Evolutionary conservation across 2,888 invertebrate genomes (phyloP).

Genomic region (Heteromurus nitidus): DNA sequence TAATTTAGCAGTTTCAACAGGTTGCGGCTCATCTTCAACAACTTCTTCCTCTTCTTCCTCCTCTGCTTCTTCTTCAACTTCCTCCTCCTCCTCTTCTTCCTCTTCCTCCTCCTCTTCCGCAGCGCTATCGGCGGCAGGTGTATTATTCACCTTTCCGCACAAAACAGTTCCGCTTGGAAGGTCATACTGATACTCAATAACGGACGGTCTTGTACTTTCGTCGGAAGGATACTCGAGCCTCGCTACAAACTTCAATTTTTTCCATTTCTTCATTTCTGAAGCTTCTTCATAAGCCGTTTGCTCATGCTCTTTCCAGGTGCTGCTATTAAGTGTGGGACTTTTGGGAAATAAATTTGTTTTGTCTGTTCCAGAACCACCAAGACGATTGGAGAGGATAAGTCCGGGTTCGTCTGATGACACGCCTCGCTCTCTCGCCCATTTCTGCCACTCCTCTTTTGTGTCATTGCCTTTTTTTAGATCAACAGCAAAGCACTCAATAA

Average conservation of each 20-base stretch:
- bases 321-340: slow-evolving; percentile 36
- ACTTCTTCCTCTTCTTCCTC: slow-evolving; percentile 34
- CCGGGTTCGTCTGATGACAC: slow-evolving; percentile 52
- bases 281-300: slow-evolving; percentile 55
- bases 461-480: slow-evolving; percentile 61
- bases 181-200: slow-evolving; percentile 64
- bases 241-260: slow-evolving; percentile 58
- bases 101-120: slow-evolving; percentile 50
- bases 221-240: slow-evolving; percentile 64
- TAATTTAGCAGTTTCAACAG: background rate
- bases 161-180: slow-evolving; percentile 62
- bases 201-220: slow-evolving; percentile 57
- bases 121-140: background rate
- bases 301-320: slow-evolving; percentile 62
- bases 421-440: slow-evolving; percentile 65
- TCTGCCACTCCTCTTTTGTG: slow-evolving; percentile 56
- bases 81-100: slow-evolving; percentile 58
- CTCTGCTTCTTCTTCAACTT: slow-evolving; percentile 41
- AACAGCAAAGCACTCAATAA: too few relatives aligned
- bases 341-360: slow-evolving; percentile 64
- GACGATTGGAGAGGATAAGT: slow-evolving; percentile 57
- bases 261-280: slow-evolving; percentile 65
- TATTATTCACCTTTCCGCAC: slow-evolving; percentile 62
- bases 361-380: slow-evolving; percentile 67
- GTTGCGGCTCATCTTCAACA: background rate